phyloP scores from a whole-genome alignment of 1,140 invertebrate species.

The Glomeris maerens region DNA sequence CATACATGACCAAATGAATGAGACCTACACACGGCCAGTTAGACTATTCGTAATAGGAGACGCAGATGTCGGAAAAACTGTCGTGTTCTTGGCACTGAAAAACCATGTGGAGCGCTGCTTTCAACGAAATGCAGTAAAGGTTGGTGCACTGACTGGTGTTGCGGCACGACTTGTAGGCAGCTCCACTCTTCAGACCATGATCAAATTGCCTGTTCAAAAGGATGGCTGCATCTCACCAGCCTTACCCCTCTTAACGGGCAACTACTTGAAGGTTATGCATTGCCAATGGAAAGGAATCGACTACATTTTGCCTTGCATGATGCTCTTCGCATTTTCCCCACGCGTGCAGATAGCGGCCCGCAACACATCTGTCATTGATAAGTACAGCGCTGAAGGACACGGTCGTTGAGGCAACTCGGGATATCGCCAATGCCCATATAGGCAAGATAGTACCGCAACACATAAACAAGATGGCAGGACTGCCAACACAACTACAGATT shows the following conservation, averaged over 20 bases:
- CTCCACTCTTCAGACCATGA: not conserved
- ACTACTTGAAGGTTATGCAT: constrained; percentile 23
- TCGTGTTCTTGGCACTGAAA: not conserved
- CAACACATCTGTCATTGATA: constrained; percentile 14
- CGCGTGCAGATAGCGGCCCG: constrained; percentile 10
- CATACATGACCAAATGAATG: too few species aligned
- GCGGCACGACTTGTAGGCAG: constrained; percentile 24
- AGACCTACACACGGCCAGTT: too few species aligned
- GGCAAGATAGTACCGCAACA: constrained; percentile 9
- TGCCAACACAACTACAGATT: constrained; percentile 13
- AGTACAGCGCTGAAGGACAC: constrained; percentile 9
- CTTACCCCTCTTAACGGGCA: too few species aligned
- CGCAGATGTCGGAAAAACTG: not conserved
- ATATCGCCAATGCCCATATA: constrained; percentile 6
- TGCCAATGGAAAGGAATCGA: constrained; percentile 24
- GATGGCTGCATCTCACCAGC: too few species aligned
- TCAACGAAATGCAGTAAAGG: constrained; percentile 25
- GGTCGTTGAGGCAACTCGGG: constrained; percentile 6
- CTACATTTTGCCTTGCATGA: constrained; percentile 13
- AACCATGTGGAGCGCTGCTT: too few species aligned
- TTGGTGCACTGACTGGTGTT: constrained; percentile 25
- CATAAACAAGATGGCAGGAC: constrained; percentile 14
- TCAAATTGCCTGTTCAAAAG: not conserved
- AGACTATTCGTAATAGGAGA: not conserved
- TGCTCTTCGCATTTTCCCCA: constrained; percentile 16